Evolutionary conservation across 2,113 vertebrate species (phyloP), one percentile per base, ranked within the genome.

Genomic region (Odontesthes bonariensis): DNA sequence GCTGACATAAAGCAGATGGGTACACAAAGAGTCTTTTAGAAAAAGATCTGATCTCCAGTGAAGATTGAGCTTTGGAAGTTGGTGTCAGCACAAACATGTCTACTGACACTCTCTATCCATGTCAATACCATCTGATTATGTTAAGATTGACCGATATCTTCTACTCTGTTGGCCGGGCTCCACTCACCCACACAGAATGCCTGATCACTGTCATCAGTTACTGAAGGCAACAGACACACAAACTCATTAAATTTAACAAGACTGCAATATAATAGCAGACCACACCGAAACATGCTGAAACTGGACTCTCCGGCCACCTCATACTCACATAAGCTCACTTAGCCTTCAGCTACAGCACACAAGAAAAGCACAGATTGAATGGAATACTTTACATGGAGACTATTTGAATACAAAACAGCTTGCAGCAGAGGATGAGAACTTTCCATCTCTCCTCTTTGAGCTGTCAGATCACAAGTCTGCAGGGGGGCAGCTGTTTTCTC

Each of bases 111-210:
- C 85, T 88, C 88, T 42, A 57, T 72, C 72, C 22, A 47, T 73
- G 82, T 91, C 91, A 76, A 93, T 92, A 91, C 65, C 73, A 81
- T 76, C 77, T 87, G 81, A 91, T 91, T 89, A 88, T 80, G 86
- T 91, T 82, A 83, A 91, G 83, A 83, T 78, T 79, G 72, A 67
- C 86, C 88, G 65, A 88, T 87, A 75, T 80, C 75, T 86, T 54
- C 60, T 65, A 68, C 79, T 86, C 83, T 58, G 78, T 90, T 78
- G 82, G 82, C 78, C 17, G 4, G 5, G 49, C 84, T 71, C 55
- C 61, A 44, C 65, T 79, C 68, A 53, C 81, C 84, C 86, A 75
- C 80, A 31, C 64, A 14, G 87, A 88, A 81, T 86, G 22, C 70
- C 73, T 44, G 82, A 89, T 85, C 78, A 60, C 72, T 68, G 82